phyloP scores from a whole-genome alignment of 2,113 vertebrate species.

The Tenebrosternarchus preto region DNA sequence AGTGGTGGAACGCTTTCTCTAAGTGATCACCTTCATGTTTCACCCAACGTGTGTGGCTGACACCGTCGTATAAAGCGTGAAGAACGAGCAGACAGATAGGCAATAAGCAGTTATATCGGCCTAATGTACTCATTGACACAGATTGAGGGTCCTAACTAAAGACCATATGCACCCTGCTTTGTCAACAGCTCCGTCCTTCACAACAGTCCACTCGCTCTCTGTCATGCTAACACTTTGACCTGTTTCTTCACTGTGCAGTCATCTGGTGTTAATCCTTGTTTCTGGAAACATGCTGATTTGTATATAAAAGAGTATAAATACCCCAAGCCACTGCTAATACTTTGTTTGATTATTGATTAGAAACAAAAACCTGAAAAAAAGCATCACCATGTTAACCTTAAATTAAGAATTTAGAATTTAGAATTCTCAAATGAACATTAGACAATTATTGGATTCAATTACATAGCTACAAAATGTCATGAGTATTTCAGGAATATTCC shows the following conservation, averaged over 20 bases:
- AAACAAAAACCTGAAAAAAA: not conserved
- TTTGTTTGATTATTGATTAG: not conserved
- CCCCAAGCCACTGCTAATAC: not conserved
- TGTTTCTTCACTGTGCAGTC: constrained; percentile 22
- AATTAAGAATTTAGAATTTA: no score
- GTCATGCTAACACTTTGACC: constrained; percentile 37
- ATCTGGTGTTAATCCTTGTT: constrained; percentile 33
- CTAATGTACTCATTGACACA: constrained; percentile 66
- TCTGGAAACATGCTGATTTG: constrained; percentile 10
- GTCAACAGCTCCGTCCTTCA: constrained; percentile 62
- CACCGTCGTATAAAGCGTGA: constrained; percentile 58
- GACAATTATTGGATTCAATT: no score
- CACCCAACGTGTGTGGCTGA: constrained; percentile 58
- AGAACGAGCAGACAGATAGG: constrained; percentile 55
- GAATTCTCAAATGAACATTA: no score
- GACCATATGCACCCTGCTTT: constrained; percentile 58
- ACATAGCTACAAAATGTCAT: no score
- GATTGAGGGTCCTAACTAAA: constrained; percentile 62
- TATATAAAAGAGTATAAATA: not conserved
- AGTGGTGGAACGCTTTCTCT: constrained; percentile 32
- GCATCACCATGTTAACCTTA: no score
- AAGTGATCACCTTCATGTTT: constrained; percentile 46
- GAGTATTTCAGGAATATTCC: no score
- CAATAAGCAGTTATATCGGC: constrained; percentile 56
- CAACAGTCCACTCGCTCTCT: constrained; percentile 22